phyloP scores from a whole-genome alignment of 2,888 invertebrate species.

The Didymodactylos carnosus region DNA sequence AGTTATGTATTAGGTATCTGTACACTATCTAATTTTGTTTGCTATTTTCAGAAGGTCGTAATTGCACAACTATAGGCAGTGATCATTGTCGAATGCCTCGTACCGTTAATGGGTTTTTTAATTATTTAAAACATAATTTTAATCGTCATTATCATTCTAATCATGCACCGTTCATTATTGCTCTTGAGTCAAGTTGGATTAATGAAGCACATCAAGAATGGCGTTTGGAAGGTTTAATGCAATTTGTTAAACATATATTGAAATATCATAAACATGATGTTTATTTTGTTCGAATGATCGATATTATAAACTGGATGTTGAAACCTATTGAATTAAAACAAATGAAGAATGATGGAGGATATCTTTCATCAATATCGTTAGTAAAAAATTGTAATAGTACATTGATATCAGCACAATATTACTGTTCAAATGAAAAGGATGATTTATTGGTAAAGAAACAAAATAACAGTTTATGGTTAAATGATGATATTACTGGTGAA shows the following conservation, averaged over 20 bases:
- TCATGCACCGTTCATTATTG: background rate
- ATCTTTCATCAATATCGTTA: background rate
- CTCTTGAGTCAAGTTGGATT: background rate
- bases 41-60: background rate
- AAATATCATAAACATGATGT: background rate
- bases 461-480: background rate
- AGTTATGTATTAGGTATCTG: too few species aligned
- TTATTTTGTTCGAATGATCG: background rate
- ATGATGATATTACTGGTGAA: background rate
- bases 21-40: too few species aligned
- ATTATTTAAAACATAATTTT: background rate
- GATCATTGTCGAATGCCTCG: background rate
- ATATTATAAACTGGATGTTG: background rate
- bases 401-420: background rate
- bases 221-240: background rate
- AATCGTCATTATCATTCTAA: background rate
- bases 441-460: background rate
- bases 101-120: background rate
- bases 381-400: background rate
- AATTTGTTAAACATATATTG: background rate
- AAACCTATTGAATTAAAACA: background rate
- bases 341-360: background rate
- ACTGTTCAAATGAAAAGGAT: background rate
- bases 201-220: background rate
- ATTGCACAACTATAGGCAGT: background rate